Evolutionary conservation across 2,888 invertebrate genomes (phyloP).

Genomic region (Didymodactylos carnosus): DNA sequence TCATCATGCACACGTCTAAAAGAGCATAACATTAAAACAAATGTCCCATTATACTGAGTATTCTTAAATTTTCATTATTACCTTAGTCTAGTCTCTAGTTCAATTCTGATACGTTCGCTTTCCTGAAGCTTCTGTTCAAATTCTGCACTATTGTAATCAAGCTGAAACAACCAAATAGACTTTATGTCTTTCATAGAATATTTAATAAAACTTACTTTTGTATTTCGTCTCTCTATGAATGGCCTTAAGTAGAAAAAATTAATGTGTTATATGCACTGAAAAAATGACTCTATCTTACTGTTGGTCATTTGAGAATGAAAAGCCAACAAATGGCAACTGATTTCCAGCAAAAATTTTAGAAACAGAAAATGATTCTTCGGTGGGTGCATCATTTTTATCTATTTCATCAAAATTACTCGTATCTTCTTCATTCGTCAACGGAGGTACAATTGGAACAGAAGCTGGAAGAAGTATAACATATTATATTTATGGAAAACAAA

Average conservation of each 20-base stretch:
- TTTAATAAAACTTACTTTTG: background rate
- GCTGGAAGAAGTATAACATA: slow-evolving; percentile 18
- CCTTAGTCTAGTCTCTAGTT: background rate
- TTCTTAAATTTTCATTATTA: background rate
- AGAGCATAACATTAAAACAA: background rate
- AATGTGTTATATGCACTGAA: no score
- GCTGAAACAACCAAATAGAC: background rate
- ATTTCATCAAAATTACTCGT: slow-evolving; percentile 95
- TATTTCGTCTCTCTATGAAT: background rate
- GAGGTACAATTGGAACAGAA: slow-evolving; percentile 83
- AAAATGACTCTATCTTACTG: no score
- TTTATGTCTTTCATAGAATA: no score
- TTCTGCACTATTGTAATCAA: background rate
- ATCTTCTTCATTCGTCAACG: slow-evolving; percentile 81
- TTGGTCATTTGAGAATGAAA: slow-evolving; percentile 62
- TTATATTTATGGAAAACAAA: background rate
- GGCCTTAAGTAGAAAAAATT: no score
- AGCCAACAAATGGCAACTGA: slow-evolving; percentile 91
- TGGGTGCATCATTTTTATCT: slow-evolving; percentile 63
- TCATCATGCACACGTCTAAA: background rate
- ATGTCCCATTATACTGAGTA: no score
- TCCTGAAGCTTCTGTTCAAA: background rate
- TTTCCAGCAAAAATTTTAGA: slow-evolving; percentile 95
- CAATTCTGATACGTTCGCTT: background rate
- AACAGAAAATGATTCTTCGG: slow-evolving; percentile 78